A percentile compares a stretch with the other conserved stretches of the same genome.
Evolutionary conservation across 2,113 vertebrate species (phyloP).

Genomic region (Grus americana): DNA sequence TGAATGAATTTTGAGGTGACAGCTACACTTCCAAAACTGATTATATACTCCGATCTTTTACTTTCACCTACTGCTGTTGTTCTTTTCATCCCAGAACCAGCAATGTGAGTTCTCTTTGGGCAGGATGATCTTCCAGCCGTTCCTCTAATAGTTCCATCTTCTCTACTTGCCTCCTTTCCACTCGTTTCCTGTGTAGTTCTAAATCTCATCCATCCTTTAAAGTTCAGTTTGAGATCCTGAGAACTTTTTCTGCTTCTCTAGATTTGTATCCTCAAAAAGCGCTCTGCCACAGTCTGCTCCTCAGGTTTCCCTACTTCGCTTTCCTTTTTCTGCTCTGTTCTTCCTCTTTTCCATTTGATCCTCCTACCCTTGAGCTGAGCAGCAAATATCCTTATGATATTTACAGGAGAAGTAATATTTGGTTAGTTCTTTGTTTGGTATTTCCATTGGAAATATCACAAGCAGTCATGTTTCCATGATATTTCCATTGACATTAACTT

Average conservation of each 20-base stretch:
- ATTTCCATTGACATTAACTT: constrained; percentile 66
- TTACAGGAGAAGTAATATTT: constrained; percentile 61
- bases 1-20: neutral
- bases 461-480: constrained; percentile 53
- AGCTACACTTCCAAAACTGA: neutral
- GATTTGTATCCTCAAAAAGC: neutral
- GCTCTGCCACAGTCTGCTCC: neutral
- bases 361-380: constrained; percentile 17
- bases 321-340: neutral
- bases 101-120: neutral
- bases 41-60: neutral
- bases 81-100: neutral
- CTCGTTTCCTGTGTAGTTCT: neutral
- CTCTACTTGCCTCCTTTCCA: neutral
- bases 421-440: constrained; percentile 47
- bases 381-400: constrained; percentile 61
- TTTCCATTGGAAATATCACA: constrained; percentile 69
- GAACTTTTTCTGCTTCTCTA: neutral
- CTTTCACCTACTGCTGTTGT: neutral
- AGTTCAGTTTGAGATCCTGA: neutral
- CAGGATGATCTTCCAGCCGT: neutral
- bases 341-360: constrained; percentile 18
- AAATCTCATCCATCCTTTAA: neutral
- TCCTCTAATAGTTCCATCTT: neutral
- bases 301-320: neutral